Evolutionary conservation across 1,140 invertebrate genomes (phyloP).

Genomic region (Heliothis virescens): DNA sequence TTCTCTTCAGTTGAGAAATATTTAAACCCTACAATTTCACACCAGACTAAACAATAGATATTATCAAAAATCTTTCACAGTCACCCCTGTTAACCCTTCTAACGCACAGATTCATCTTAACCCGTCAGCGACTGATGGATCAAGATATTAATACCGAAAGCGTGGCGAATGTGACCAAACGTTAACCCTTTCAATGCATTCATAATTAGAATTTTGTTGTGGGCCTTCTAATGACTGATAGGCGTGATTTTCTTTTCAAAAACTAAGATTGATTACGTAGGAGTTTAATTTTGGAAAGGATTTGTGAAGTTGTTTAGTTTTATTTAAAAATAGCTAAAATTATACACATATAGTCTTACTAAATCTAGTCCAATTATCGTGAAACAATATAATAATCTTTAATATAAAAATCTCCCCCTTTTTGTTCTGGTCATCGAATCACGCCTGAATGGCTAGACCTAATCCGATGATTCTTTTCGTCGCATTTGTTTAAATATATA

Average conservation of each 20-base stretch:
- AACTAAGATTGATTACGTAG: constrained; percentile 55
- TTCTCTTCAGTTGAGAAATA: background rate
- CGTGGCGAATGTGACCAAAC: constrained; percentile 70
- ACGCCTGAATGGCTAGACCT: too few relatives aligned
- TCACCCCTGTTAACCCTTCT: constrained; percentile 56
- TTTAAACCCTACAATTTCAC: constrained; percentile 37
- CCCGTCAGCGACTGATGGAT: constrained; percentile 70
- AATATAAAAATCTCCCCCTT: too few relatives aligned
- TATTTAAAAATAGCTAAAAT: background rate
- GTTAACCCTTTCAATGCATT: constrained; percentile 69
- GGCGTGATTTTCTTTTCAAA: constrained; percentile 62
- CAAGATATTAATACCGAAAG: constrained; percentile 75
- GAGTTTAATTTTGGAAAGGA: constrained; percentile 4
- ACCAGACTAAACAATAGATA: constrained; percentile 32
- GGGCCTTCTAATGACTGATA: constrained; percentile 65
- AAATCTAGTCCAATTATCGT: too few relatives aligned
- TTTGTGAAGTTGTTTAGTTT: constrained; percentile 1
- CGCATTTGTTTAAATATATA: too few relatives aligned
- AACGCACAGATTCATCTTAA: constrained; percentile 65
- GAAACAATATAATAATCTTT: too few relatives aligned
- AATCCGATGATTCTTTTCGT: too few relatives aligned
- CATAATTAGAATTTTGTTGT: constrained; percentile 63
- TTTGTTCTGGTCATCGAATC: too few relatives aligned
- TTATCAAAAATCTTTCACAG: constrained; percentile 48
- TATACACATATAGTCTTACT: too few relatives aligned